Evolutionary conservation across 2,113 vertebrate genomes (phyloP).

Genomic region (Eulemur macaco): DNA sequence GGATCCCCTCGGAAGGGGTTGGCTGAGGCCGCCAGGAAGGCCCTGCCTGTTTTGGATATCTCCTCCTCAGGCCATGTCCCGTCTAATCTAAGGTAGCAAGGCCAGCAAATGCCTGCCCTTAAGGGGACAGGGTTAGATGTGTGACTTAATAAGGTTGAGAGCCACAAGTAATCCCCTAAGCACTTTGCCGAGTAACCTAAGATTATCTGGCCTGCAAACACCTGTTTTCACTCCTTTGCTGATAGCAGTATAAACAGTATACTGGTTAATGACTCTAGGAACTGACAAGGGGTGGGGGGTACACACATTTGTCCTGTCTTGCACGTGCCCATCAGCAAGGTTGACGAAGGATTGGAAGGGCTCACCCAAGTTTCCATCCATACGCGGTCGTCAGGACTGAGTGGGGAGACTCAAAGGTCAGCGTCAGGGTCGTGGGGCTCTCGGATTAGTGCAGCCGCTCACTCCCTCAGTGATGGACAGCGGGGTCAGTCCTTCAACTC

Average conservation of each 20-base stretch:
- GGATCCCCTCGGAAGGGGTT: slow-evolving; percentile 58
- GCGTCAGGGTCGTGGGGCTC: not conserved
- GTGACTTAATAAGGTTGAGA: slow-evolving; percentile 62
- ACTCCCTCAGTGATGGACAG: not conserved
- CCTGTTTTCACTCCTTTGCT: slow-evolving; percentile 73
- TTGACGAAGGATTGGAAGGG: slow-evolving; percentile 57
- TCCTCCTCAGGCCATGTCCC: not conserved
- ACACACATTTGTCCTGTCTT: slow-evolving; percentile 33
- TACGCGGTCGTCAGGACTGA: not conserved
- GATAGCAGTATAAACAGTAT: slow-evolving; percentile 44
- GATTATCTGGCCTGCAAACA: slow-evolving; percentile 40
- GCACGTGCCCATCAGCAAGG: not conserved
- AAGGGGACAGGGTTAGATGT: slow-evolving; percentile 56
- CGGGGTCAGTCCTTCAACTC: not conserved
- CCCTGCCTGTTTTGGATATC: not conserved
- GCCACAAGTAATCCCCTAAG: slow-evolving; percentile 66
- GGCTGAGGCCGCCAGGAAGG: slow-evolving; percentile 39
- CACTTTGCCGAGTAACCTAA: slow-evolving; percentile 37
- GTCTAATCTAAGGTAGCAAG: slow-evolving; percentile 39
- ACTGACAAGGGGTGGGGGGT: slow-evolving; percentile 21
- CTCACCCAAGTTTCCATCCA: not conserved
- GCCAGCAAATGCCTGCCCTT: slow-evolving; percentile 62
- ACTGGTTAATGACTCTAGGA: slow-evolving; percentile 66
- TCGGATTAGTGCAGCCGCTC: not conserved
- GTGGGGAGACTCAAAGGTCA: not conserved